Evolutionary conservation across 2,888 invertebrate genomes (phyloP).

Genomic region (Alloplasta piceator): DNA sequence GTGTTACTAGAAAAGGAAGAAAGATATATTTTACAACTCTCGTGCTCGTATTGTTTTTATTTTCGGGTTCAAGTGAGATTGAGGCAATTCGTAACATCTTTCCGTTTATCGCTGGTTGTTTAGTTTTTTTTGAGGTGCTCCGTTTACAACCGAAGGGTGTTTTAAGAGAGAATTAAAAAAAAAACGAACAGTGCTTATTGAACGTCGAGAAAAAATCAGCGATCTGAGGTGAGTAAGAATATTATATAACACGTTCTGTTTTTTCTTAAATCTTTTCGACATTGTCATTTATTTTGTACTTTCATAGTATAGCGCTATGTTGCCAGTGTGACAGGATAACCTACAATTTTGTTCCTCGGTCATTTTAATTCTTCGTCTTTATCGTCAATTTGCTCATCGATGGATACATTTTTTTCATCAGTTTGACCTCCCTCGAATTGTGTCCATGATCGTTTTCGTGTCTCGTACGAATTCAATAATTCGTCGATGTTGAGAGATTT

Average conservation of each 20-base stretch:
- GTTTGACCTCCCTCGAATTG: no score
- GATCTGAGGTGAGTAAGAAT: slow-evolving; percentile 68
- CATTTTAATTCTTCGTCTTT: slow-evolving; percentile 19
- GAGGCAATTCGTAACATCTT: neutral
- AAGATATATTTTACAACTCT: slow-evolving; percentile 3
- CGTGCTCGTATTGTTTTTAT: slow-evolving; percentile 13
- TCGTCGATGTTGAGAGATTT: neutral
- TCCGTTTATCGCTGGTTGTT: neutral
- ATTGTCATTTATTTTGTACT: slow-evolving; percentile 55
- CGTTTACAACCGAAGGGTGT: slow-evolving; percentile 38
- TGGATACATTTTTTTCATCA: neutral
- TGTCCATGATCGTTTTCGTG: slow-evolving; percentile 1
- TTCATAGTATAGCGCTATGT: slow-evolving; percentile 67
- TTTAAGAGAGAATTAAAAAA: slow-evolving; percentile 7
- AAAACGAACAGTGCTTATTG: slow-evolving; percentile 26
- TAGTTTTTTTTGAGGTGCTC: slow-evolving; percentile 31
- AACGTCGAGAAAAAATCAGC: slow-evolving; percentile 35
- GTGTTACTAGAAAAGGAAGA: slow-evolving; percentile 18
- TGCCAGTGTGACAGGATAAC: slow-evolving; percentile 75
- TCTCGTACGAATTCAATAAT: neutral
- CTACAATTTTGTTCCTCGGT: slow-evolving; percentile 73
- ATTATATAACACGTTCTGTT: slow-evolving; percentile 70
- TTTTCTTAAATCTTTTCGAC: slow-evolving; percentile 54
- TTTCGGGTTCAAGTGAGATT: neutral
- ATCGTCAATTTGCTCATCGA: neutral